phyloP scores from a whole-genome alignment of 64 coral and sea anemone genomes.

The Stylophora pistillata region DNA sequence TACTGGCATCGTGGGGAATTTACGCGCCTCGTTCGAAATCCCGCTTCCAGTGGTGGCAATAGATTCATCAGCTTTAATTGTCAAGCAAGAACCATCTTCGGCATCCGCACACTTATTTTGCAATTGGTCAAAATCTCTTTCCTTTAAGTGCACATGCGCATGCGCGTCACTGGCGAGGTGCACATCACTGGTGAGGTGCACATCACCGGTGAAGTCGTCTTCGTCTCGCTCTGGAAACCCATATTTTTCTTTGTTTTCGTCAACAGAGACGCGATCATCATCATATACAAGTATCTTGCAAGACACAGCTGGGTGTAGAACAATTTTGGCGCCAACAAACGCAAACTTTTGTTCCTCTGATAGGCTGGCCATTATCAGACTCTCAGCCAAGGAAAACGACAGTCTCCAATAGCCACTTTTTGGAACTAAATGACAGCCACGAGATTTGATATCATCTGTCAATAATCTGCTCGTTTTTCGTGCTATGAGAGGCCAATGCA shows the following conservation, averaged over 20 bases:
- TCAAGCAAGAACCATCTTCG: background rate
- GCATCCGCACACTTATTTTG: background rate
- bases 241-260: background rate
- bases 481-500: background rate
- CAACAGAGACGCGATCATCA: background rate
- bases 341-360: constrained; percentile 18
- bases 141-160: no score
- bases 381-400: constrained; percentile 36
- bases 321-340: constrained; percentile 37
- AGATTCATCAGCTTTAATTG: background rate
- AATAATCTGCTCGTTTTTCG: background rate
- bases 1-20: background rate
- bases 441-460: constrained; percentile 33
- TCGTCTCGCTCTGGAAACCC: background rate
- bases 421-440: constrained; percentile 44
- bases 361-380: constrained; percentile 28
- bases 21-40: background rate
- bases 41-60: background rate
- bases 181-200: background rate
- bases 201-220: background rate
- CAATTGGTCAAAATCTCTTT: background rate
- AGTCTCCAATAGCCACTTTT: constrained; percentile 55
- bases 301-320: constrained; percentile 42
- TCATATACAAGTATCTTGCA: constrained; percentile 31
- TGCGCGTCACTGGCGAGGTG: background rate